These are phyloP conservation scores for Dioctria linearis DNA, from an alignment of 2,888 invertebrate species.

Conservation along the genomic window DNA sequence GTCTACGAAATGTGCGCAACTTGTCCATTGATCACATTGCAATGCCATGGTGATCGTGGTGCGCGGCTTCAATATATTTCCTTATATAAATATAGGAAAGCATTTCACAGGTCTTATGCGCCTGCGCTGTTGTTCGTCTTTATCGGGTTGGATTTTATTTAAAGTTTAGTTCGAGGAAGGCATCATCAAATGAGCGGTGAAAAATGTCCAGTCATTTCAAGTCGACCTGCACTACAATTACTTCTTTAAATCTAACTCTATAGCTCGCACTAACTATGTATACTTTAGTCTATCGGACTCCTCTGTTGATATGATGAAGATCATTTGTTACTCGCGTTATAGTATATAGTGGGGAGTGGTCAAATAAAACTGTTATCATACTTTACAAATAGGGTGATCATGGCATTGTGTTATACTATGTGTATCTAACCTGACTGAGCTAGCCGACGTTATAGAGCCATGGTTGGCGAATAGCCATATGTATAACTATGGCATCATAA, in stretches of 20 bases:
- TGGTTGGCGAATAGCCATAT: background rate
- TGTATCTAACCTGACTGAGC: too few relatives aligned
- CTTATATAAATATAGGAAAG: constrained; percentile 21
- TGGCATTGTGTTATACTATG: background rate
- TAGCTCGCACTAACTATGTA: background rate
- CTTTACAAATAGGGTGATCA: constrained; percentile 24
- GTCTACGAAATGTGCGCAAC: constrained; percentile 24
- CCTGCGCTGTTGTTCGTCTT: constrained; percentile 34
- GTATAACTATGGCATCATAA: constrained; percentile 12
- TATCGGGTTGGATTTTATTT: constrained; percentile 41
- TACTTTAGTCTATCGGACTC: background rate
- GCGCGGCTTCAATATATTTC: background rate
- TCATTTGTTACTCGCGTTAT: constrained; percentile 33
- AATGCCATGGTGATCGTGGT: constrained; percentile 30
- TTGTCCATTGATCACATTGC: constrained; percentile 42
- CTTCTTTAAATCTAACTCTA: background rate
- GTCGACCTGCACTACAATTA: constrained; percentile 15
- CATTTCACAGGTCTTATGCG: constrained; percentile 7
- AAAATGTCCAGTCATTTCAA: constrained; percentile 27
- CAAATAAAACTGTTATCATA: constrained; percentile 46
- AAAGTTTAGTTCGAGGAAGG: constrained; percentile 4
- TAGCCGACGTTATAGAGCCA: background rate
- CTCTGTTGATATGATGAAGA: constrained; percentile 40
- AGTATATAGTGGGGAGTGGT: constrained; percentile 35
- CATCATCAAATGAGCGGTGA: constrained; percentile 23